A percentile compares a stretch with the other conserved stretches of the same genome.
These are phyloP conservation scores for Syndactyla subalaris DNA, from an alignment of 2,797 vertebrate genomes.

Conservation along the genomic window DNA sequence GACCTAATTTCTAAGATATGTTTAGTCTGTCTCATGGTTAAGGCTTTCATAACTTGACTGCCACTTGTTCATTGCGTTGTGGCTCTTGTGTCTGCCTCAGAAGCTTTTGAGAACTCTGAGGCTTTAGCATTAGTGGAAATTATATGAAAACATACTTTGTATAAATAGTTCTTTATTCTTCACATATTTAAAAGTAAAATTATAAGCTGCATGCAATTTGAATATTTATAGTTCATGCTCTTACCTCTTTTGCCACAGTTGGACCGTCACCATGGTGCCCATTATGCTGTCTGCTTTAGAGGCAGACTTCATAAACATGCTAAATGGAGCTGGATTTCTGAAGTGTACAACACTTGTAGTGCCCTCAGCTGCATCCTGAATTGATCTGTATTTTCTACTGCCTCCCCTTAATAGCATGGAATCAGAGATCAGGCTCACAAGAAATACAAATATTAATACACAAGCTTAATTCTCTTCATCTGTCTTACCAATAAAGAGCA, in stretches of 20 bases:
- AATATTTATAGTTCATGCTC: constrained; percentile 30
- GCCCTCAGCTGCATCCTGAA: not conserved
- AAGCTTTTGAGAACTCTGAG: not conserved
- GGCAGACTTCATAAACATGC: not conserved
- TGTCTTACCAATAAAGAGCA: not conserved
- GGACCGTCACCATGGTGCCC: constrained; percentile 36
- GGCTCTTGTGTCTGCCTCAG: not conserved
- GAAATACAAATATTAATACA: not conserved
- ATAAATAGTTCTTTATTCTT: not conserved
- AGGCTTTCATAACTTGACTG: not conserved
- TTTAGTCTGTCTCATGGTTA: not conserved
- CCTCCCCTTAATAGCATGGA: not conserved
- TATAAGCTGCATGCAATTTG: not conserved
- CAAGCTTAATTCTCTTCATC: not conserved
- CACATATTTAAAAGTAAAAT: constrained; percentile 19
- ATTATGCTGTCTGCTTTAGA: not conserved
- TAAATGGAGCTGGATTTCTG: not conserved
- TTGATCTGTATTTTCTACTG: not conserved
- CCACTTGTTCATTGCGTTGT: not conserved
- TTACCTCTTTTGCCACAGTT: not conserved
- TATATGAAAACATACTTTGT: not conserved
- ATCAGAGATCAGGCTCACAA: not conserved
- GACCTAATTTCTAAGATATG: not conserved
- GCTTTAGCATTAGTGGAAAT: not conserved
- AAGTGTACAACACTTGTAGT: not conserved